phyloP scores from a whole-genome alignment of 2,888 invertebrate genomes.

The Lasioglossum oenotherae region DNA sequence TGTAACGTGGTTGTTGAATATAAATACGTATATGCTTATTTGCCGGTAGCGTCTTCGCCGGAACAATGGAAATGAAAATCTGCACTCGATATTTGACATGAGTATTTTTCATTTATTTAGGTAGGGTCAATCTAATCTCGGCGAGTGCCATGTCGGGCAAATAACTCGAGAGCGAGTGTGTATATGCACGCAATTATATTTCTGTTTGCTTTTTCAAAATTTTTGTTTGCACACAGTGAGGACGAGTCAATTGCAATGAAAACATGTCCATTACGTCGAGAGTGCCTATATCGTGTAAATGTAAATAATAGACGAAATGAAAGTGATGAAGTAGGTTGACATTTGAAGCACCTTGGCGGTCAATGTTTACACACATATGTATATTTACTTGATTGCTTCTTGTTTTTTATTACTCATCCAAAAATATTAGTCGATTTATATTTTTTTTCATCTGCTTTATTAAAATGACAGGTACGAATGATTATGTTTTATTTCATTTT shows the following conservation, averaged over 20 bases:
- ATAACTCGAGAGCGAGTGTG: not conserved
- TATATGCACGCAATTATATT: not conserved
- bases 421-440: conserved; percentile 38
- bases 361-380: not conserved
- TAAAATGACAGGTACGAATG: not conserved
- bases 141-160: not conserved
- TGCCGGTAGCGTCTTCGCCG: not conserved
- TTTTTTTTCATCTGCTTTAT: conserved; percentile 21
- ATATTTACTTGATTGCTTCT: not conserved
- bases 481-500: not conserved
- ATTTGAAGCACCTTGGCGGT: conserved; percentile 21
- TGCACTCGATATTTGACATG: not conserved
- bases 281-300: conserved; percentile 6
- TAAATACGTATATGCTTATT: not conserved
- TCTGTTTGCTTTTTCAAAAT: not conserved
- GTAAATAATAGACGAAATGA: conserved; percentile 2
- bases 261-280: not conserved
- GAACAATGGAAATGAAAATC: not conserved
- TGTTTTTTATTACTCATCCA: not conserved
- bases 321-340: conserved; percentile 12
- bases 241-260: not conserved
- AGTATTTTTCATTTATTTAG: not conserved
- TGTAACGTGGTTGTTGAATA: not conserved
- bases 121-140: conserved; percentile 19
- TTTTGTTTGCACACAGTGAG: not conserved